Evolutionary conservation across 2,113 vertebrate species (phyloP).

Genomic region (Mus pahari): DNA sequence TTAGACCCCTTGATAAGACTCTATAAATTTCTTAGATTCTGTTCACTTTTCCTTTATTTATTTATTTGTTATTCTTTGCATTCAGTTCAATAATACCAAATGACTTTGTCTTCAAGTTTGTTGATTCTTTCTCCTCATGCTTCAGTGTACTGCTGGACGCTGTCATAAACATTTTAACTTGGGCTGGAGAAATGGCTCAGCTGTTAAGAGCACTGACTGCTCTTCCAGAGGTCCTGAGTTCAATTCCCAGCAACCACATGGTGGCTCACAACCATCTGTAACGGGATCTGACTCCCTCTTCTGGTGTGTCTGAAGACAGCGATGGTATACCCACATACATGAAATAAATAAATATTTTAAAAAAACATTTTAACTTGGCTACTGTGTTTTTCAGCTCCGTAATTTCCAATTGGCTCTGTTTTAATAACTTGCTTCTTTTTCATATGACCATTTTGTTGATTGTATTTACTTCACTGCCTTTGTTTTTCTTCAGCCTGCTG

Average conservation of each 20-base stretch:
- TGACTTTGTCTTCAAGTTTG: neutral
- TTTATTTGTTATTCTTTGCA: constrained; percentile 35
- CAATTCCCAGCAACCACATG: too few relatives aligned
- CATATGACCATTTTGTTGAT: neutral
- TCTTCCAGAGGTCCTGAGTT: too few relatives aligned
- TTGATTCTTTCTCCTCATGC: neutral
- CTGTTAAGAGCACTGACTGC: too few relatives aligned
- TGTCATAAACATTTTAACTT: neutral
- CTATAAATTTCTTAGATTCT: neutral
- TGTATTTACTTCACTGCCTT: constrained; percentile 3
- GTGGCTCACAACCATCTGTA: too few relatives aligned
- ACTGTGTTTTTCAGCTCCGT: neutral
- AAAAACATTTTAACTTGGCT: neutral
- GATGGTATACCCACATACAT: too few relatives aligned
- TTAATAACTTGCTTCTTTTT: constrained; percentile 1
- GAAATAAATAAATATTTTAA: too few relatives aligned
- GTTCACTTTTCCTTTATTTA: neutral
- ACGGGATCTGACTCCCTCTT: too few relatives aligned
- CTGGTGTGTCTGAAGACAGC: too few relatives aligned
- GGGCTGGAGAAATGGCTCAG: too few relatives aligned
- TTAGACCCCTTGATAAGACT: neutral
- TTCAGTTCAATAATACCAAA: constrained; percentile 2
- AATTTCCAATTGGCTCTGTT: constrained; percentile 24
- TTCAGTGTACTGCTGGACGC: neutral
- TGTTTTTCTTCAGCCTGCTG: neutral